phyloP scores from a whole-genome alignment of 2,797 vertebrate species.

The Aplochiton taeniatus region DNA sequence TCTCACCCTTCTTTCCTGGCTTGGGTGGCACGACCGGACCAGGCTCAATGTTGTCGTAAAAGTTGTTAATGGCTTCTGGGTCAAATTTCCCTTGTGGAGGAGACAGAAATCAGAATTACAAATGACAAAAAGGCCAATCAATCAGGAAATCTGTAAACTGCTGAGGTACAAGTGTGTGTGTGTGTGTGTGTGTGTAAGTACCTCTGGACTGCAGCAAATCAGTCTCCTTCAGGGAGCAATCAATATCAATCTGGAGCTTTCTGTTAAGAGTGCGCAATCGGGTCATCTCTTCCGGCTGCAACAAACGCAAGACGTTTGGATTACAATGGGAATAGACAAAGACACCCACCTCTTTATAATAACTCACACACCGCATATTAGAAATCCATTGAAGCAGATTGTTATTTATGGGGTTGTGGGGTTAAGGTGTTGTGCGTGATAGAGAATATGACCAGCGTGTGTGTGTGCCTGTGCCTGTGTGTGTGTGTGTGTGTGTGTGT shows the following conservation, averaged over 20 bases:
- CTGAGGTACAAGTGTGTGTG: not conserved
- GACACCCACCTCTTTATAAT: constrained; percentile 4
- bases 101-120: not conserved
- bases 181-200: constrained; percentile 60
- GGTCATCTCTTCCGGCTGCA: constrained; percentile 98
- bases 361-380: not conserved
- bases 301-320: constrained; percentile 42
- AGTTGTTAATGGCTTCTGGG: constrained; percentile 91
- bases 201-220: constrained; percentile 96
- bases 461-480: too few species aligned
- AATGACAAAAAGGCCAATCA: not conserved
- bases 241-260: constrained; percentile 98
- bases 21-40: constrained; percentile 93
- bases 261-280: constrained; percentile 92
- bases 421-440: not conserved
- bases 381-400: too few species aligned
- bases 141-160: not conserved
- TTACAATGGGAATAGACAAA: constrained; percentile 19
- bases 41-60: constrained; percentile 95
- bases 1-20: constrained; percentile 87
- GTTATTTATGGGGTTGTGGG: too few species aligned
- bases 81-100: constrained; percentile 87
- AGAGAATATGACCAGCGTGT: too few species aligned
- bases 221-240: constrained; percentile 97
- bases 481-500: too few species aligned